phyloP scores from a whole-genome alignment of 2,113 vertebrate species.

The Callorhinus ursinus region DNA sequence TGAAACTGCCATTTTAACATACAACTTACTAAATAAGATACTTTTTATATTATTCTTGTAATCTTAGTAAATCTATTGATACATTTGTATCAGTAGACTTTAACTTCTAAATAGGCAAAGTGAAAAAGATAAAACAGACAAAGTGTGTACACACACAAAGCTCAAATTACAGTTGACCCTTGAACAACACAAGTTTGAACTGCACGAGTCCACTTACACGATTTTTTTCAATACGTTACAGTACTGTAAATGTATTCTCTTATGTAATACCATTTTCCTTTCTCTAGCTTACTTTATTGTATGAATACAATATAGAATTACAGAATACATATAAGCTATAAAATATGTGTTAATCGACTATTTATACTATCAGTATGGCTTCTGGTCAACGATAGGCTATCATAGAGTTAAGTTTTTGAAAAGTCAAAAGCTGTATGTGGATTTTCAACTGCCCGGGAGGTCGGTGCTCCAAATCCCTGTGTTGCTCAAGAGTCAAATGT shows the following conservation, averaged over 20 bases:
- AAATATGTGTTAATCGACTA: not conserved
- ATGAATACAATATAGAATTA: not conserved
- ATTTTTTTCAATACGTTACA: not conserved
- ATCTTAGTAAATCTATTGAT: not conserved
- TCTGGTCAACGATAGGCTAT: not conserved
- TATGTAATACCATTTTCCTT: not conserved
- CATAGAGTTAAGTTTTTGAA: not conserved
- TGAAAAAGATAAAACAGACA: not conserved
- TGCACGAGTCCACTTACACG: not conserved
- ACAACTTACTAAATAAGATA: not conserved
- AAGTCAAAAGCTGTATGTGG: not conserved
- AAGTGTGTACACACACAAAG: not conserved
- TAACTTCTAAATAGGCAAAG: not conserved
- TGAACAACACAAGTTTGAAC: not conserved
- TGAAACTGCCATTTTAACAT: not conserved
- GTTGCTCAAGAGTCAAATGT: not conserved
- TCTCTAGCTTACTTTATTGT: not conserved
- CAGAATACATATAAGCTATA: not conserved
- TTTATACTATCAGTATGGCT: not conserved
- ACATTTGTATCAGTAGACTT: not conserved
- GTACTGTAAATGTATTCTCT: not conserved
- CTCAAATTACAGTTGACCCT: not conserved
- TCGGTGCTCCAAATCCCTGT: not conserved
- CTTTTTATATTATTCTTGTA: not conserved
- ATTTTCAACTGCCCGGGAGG: not conserved